A percentile compares a stretch with the other conserved stretches of the same genome.
These are phyloP conservation scores for Amia ocellicauda DNA, from an alignment of 2,113 vertebrate species.

Conservation along the genomic window DNA sequence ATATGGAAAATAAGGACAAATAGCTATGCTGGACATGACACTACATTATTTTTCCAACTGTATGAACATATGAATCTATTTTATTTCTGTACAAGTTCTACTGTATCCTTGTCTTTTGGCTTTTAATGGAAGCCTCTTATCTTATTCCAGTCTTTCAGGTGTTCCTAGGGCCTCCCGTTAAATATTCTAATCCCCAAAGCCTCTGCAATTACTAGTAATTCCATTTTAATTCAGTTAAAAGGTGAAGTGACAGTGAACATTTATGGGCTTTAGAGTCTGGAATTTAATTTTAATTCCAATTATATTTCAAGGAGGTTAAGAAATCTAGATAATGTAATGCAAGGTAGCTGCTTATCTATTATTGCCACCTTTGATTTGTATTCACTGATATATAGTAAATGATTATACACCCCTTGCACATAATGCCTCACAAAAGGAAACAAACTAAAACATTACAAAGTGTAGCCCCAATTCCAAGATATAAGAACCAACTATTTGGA, in stretches of 20 bases:
- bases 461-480: no score
- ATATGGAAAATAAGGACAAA: no score
- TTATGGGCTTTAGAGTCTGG: constrained; percentile 35
- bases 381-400: no score
- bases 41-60: no score
- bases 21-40: no score
- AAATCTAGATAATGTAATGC: constrained; percentile 26
- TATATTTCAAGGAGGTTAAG: constrained; percentile 30
- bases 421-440: no score
- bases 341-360: no score
- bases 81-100: constrained; percentile 50
- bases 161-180: constrained; percentile 52
- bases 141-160: constrained; percentile 55
- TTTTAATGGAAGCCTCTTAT: constrained; percentile 63
- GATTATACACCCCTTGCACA: no score
- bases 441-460: no score
- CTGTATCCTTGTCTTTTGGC: constrained; percentile 41
- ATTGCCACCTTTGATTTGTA: no score
- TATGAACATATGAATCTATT: constrained; percentile 51
- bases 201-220: constrained; percentile 59
- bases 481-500: no score
- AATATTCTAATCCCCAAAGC: constrained; percentile 63
- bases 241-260: constrained; percentile 49
- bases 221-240: constrained; percentile 61
- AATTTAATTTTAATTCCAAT: constrained; percentile 52